Percentiles rank a stretch among this genome's conserved stretches.
Conservation (phyloP, 2,888 invertebrate genomes). For the Iselma pallidipennis region DNA sequence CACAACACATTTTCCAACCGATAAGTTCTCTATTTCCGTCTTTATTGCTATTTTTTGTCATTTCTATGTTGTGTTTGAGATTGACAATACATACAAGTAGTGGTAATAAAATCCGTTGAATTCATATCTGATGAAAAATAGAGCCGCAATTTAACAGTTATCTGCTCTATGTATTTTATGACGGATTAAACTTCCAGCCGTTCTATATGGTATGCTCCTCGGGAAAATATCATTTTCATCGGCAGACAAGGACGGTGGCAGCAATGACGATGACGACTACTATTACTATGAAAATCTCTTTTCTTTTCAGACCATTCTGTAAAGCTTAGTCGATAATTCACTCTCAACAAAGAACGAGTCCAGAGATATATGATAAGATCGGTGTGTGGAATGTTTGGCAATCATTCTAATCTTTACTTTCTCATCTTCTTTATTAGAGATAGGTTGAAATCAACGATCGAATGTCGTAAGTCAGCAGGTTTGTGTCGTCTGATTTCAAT, state of each 20-base stretch:
- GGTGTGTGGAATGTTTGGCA: conserved; percentile 44
- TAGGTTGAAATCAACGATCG: too few relatives aligned
- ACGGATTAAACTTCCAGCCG: conserved; percentile 40
- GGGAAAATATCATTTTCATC: conserved; percentile 37
- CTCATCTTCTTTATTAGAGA: conserved; percentile 46
- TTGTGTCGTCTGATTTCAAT: too few relatives aligned
- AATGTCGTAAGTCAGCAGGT: too few relatives aligned
- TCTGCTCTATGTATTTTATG: conserved; percentile 41
- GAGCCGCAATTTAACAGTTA: conserved; percentile 34
- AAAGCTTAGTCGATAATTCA: conserved; percentile 44
- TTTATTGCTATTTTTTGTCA: background rate
- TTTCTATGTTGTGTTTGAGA: background rate
- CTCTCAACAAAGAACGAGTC: conserved; percentile 37
- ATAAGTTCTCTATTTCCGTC: conserved; percentile 7
- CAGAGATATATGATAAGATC: conserved; percentile 39
- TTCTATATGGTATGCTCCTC: conserved; percentile 38
- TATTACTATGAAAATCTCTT: conserved; percentile 28
- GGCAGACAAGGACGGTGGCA: background rate
- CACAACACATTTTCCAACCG: conserved; percentile 12
- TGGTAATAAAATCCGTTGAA: conserved; percentile 27
- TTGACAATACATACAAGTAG: conserved; percentile 10
- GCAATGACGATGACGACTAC: background rate
- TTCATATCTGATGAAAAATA: conserved; percentile 35
- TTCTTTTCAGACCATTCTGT: conserved; percentile 31
- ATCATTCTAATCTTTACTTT: conserved; percentile 45